Evolutionary conservation across 2,888 invertebrate genomes (phyloP), one percentile per base, ranked within the genome.

Genomic region (Isoperla grammatica): DNA sequence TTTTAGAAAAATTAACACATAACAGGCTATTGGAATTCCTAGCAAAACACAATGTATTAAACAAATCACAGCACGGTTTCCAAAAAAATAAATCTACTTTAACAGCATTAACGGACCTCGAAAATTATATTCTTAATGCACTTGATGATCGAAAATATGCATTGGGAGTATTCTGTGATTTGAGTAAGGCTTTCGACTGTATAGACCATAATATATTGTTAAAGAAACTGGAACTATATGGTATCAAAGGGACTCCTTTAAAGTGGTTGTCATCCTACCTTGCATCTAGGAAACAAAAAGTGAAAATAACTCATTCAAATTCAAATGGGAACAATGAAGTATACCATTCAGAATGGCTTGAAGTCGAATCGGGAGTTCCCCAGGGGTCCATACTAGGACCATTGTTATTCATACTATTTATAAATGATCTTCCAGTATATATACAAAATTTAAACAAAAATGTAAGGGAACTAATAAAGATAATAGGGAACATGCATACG

Each of bases 121-220:
- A 42, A 9, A 22, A 50, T 11, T 15, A 42, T 23, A 46, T 61
- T 40, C 37, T 11, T 29, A 42, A 46, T 15, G 20, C 20, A 19
- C 40, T 60, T 1, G 50, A 58, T 20, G 22, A 42, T 1, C 23
- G 45, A 22, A 45, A 42, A 8, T 40, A 37, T 20, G 40, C 29
- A 11, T 11, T 55, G 37, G 59, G 46, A 13, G 22, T 61, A 13
- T 61, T 50, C 23, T 45, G 50, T 19, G 62, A 62, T 40, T 35
- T 59, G 15, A 46, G 22, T 8, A 62, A 62, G 42, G 62, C 62
- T 8, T 62, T 62, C 39, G 62, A 62, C 40, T 59, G 50, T 6
- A 59, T 62, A 8, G 48, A 56, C 35, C 59, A 56, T 35, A n/a
- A 12, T 19, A 46, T 59, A 17, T 39, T 59, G 29, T 40, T 56